Conservation (phyloP, 2,113 vertebrate genomes). For the Calonectris borealis region DNA sequence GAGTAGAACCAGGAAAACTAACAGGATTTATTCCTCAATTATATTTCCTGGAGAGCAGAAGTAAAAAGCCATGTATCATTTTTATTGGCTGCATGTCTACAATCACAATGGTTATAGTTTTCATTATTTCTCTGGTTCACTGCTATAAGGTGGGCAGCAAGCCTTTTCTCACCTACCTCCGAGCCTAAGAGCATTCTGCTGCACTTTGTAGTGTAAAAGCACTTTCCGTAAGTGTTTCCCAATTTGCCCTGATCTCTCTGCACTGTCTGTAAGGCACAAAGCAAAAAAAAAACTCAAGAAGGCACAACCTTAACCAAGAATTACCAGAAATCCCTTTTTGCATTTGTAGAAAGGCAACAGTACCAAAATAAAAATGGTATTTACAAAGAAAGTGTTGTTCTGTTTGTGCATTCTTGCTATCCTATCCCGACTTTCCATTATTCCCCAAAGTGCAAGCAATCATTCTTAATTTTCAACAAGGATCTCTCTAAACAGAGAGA, state of each 20-base stretch:
- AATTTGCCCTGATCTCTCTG: not conserved
- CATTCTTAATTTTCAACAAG: conserved; percentile 30
- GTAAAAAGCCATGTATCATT: not conserved
- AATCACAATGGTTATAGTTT: not conserved
- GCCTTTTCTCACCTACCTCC: not conserved
- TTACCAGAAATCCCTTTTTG: not conserved
- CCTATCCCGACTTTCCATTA: not conserved
- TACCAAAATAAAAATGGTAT: not conserved
- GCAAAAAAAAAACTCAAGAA: not conserved
- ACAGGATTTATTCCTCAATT: conserved; percentile 45
- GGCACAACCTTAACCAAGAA: not conserved
- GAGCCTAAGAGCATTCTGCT: not conserved
- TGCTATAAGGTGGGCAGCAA: not conserved
- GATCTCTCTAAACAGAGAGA: not conserved
- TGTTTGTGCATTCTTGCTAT: not conserved
- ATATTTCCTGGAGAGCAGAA: conserved; percentile 39
- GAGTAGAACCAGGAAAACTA: conserved; percentile 7
- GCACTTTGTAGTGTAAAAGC: not conserved
- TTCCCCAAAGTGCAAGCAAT: conserved; percentile 4
- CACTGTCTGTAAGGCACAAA: not conserved
- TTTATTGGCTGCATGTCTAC: conserved; percentile 30
- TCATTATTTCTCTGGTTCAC: not conserved
- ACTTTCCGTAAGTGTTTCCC: not conserved
- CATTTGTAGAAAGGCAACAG: not conserved
- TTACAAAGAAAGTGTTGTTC: not conserved